Evolutionary conservation across 2,797 vertebrate species (phyloP).

Genomic region (Microctenopoma lineatum): DNA sequence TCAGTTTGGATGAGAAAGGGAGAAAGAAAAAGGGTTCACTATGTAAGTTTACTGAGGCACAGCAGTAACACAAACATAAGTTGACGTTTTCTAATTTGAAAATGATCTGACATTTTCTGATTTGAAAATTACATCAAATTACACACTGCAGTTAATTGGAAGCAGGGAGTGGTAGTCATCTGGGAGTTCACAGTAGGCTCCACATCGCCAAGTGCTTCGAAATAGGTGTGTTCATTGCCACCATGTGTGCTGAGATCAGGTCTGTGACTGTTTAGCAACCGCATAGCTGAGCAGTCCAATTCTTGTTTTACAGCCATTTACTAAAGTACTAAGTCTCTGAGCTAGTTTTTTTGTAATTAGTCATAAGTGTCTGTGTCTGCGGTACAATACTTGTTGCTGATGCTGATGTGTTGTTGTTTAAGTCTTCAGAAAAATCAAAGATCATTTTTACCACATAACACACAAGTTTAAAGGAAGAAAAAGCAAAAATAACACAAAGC

Average conservation of each 20-base stretch:
- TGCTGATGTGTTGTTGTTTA: slow-evolving; percentile 30
- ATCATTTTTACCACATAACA: slow-evolving; percentile 51
- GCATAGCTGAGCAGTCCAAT: slow-evolving; percentile 60
- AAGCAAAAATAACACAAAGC: slow-evolving; percentile 40
- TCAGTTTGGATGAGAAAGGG: not conserved
- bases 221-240: slow-evolving; percentile 63
- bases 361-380: slow-evolving; percentile 56
- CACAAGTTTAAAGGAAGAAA: slow-evolving; percentile 47
- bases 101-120: slow-evolving; percentile 27
- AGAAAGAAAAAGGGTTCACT: slow-evolving; percentile 5
- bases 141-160: slow-evolving; percentile 51
- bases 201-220: slow-evolving; percentile 33
- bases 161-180: slow-evolving; percentile 45
- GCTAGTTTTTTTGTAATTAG: slow-evolving; percentile 57
- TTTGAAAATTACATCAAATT: slow-evolving; percentile 52
- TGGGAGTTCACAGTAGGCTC: slow-evolving; percentile 41
- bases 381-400: slow-evolving; percentile 52
- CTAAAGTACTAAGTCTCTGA: slow-evolving; percentile 58
- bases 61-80: slow-evolving; percentile 28
- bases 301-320: slow-evolving; percentile 71
- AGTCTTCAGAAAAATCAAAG: slow-evolving; percentile 32
- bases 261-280: slow-evolving; percentile 63
- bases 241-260: slow-evolving; percentile 60
- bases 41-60: slow-evolving; percentile 10
- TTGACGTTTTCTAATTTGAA: slow-evolving; percentile 51